Percentiles rank a stretch among this genome's conserved stretches.
Conservation (phyloP, 2,888 invertebrate genomes). For the Macaria notata region DNA sequence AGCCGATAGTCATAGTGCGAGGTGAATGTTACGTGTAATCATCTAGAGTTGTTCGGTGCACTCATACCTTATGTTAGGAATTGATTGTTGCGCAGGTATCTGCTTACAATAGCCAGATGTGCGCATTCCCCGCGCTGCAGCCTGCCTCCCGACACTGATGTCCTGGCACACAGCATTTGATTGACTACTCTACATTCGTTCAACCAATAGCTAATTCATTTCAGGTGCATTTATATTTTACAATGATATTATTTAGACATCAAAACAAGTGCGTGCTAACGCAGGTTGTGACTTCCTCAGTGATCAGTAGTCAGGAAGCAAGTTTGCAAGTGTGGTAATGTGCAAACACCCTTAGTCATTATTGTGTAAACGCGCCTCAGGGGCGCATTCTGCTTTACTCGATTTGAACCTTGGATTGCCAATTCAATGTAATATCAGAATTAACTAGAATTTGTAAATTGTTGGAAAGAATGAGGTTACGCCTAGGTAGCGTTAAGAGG, state of each 20-base stretch:
- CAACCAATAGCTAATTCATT: too few relatives aligned
- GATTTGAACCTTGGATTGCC: conserved; percentile 21
- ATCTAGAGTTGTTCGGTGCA: conserved; percentile 60
- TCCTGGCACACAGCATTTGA: too few relatives aligned
- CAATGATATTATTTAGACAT: too few relatives aligned
- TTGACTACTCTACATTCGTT: too few relatives aligned
- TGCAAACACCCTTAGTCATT: conserved; percentile 13
- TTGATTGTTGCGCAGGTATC: conserved; percentile 56
- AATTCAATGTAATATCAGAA: conserved; percentile 31
- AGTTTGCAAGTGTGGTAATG: too few relatives aligned
- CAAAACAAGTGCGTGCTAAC: too few relatives aligned
- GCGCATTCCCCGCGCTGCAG: too few relatives aligned
- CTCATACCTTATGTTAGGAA: conserved; percentile 59
- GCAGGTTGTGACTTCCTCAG: too few relatives aligned
- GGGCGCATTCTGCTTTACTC: conserved; percentile 14
- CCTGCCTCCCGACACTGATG: too few relatives aligned
- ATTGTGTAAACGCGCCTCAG: conserved; percentile 17
- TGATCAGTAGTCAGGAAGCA: too few relatives aligned
- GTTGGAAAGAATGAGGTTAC: conserved; percentile 27
- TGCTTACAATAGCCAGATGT: conserved; percentile 27
- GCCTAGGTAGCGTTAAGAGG: conserved; percentile 53
- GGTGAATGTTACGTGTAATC: conserved; percentile 60
- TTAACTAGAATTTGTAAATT: conserved; percentile 29
- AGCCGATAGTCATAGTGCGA: conserved; percentile 50
- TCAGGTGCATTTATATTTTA: too few relatives aligned